Conservation (phyloP, 1,140 invertebrate genomes). For the Diplogasteroides magnus region DNA sequence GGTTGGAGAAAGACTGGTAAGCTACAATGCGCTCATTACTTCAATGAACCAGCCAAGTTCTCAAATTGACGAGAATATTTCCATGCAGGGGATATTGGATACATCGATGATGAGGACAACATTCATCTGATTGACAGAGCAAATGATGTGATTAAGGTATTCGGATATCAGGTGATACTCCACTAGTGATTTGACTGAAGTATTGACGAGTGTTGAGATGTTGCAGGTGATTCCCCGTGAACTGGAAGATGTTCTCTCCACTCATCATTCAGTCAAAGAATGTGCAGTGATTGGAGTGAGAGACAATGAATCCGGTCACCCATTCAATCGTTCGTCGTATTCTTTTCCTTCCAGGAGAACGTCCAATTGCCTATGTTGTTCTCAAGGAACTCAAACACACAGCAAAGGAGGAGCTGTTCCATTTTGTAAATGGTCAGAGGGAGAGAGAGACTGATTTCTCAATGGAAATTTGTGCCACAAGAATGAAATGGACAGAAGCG, state of each 20-base stretch:
- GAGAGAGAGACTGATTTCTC: too few species aligned
- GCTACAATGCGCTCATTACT: too few species aligned
- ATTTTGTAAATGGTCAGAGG: constrained; percentile 16
- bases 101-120: constrained; percentile 9
- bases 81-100: constrained; percentile 15
- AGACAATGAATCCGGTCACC: constrained; percentile 1
- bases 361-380: constrained; percentile 14
- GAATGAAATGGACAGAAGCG: too few species aligned
- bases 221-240: constrained; percentile 17
- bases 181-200: background rate
- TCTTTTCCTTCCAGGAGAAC: constrained; percentile 12
- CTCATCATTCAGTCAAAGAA: constrained; percentile 9
- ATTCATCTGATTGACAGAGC: constrained; percentile 8
- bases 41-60: too few species aligned
- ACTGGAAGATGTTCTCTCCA: constrained; percentile 6
- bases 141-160: constrained; percentile 16
- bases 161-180: constrained; percentile 10
- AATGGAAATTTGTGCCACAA: too few species aligned
- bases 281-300: constrained; percentile 14
- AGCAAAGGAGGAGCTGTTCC: constrained; percentile 8
- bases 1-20: constrained; percentile 14
- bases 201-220: too few species aligned
- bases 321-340: too few species aligned
- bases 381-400: background rate
- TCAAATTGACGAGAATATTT: too few species aligned